These are phyloP conservation scores for Alauda arvensis DNA, from an alignment of 2,797 vertebrate genomes.

Conservation along the genomic window DNA sequence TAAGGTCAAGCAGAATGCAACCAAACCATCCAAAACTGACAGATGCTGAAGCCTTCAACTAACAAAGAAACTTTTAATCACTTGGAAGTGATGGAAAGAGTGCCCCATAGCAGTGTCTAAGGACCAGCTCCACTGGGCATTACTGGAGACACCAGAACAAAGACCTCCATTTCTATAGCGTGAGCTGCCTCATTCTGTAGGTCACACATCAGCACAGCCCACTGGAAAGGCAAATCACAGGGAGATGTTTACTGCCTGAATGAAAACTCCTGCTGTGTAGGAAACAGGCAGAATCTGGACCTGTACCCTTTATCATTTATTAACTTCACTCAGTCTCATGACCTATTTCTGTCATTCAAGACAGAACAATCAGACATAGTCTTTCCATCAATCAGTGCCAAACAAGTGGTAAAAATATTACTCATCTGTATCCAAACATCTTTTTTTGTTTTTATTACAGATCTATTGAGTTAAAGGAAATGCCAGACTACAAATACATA, in stretches of 20 bases:
- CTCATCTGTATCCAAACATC: neutral
- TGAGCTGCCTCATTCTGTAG: neutral
- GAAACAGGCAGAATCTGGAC: neutral
- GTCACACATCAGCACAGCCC: neutral
- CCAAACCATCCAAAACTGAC: neutral
- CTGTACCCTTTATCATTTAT: neutral
- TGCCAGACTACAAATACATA: neutral
- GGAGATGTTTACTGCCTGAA: neutral
- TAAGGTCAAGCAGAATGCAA: neutral
- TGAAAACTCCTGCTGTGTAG: neutral
- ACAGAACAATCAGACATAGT: neutral
- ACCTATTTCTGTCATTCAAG: neutral
- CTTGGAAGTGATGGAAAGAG: neutral
- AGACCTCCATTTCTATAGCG: neutral
- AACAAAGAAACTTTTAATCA: accelerated
- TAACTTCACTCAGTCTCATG: neutral
- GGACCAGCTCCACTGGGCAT: neutral
- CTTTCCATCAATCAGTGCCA: neutral
- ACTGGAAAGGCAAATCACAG: neutral
- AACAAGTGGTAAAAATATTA: neutral
- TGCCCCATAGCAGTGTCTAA: neutral
- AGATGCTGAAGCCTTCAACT: neutral
- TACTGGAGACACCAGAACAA: neutral
- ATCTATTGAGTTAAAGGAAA: neutral
- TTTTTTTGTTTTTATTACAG: neutral